These are phyloP conservation scores for Emmelina monodactyla DNA, from an alignment of 2,888 invertebrate species.

Conservation along the genomic window DNA sequence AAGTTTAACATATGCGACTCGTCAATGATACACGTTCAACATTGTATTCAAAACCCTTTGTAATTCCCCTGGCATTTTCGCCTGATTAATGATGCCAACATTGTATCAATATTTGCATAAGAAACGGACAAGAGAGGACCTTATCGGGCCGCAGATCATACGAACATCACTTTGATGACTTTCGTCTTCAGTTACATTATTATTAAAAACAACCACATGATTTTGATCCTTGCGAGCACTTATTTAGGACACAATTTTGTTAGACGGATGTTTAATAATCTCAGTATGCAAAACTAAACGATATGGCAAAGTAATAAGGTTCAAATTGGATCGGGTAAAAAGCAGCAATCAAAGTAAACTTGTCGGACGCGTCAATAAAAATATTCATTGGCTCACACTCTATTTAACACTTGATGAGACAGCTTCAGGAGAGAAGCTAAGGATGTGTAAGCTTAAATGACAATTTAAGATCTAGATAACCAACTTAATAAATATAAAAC, in stretches of 20 bases:
- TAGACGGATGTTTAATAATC: constrained; percentile 5
- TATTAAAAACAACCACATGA: not conserved
- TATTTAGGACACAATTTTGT: constrained; percentile 20
- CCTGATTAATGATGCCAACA: constrained; percentile 59
- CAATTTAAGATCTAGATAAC: too few species aligned
- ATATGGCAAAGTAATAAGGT: constrained; percentile 21
- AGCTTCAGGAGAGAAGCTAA: constrained; percentile 16
- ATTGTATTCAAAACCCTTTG: constrained; percentile 27
- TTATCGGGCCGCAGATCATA: constrained; percentile 46
- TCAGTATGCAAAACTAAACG: constrained; percentile 17
- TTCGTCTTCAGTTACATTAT: constrained; percentile 30
- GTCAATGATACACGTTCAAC: too few species aligned
- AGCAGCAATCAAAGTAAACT: constrained; percentile 24
- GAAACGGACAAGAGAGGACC: constrained; percentile 54
- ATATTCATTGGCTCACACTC: constrained; percentile 63
- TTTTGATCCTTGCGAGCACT: not conserved
- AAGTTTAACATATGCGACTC: too few species aligned
- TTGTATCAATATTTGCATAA: constrained; percentile 65
- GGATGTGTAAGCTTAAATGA: too few species aligned
- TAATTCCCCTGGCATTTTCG: constrained; percentile 33
- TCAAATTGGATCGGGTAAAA: constrained; percentile 16
- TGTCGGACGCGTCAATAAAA: constrained; percentile 58
- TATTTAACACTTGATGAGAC: constrained; percentile 58
- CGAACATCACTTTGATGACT: constrained; percentile 42
- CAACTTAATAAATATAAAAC: too few species aligned